Conservation (phyloP, 2,797 vertebrate genomes). For the Amphiprion clarkii region DNA sequence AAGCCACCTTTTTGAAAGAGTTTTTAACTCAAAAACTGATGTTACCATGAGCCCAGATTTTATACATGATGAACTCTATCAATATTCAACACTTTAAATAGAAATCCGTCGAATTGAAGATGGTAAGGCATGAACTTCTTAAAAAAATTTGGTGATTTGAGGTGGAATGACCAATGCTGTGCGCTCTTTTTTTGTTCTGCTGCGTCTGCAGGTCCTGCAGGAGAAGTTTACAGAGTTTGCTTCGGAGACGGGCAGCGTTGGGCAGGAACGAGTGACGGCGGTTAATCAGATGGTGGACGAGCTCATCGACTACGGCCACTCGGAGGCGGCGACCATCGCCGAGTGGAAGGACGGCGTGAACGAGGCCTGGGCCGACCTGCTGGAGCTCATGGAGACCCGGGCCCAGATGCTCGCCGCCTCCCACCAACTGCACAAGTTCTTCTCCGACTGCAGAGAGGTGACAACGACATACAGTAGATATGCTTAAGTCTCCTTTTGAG, state of each 20-base stretch:
- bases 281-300: conserved; percentile 98
- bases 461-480: neutral
- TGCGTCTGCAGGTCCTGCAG: conserved; percentile 85
- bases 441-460: conserved; percentile 92
- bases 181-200: neutral
- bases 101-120: too few species aligned
- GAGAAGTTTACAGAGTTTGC: conserved; percentile 96
- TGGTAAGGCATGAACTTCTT: too few species aligned
- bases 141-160: too few species aligned
- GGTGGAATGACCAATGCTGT: too few species aligned
- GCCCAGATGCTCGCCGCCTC: conserved; percentile 94
- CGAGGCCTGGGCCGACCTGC: conserved; percentile 95
- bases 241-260: conserved; percentile 89
- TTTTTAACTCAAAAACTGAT: too few species aligned
- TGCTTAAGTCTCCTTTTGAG: neutral
- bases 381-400: conserved; percentile 96
- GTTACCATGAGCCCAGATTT: too few species aligned
- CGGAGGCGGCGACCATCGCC: conserved; percentile 93
- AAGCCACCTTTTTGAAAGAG: too few species aligned
- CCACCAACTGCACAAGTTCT: conserved; percentile 95
- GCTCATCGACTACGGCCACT: conserved; percentile 94
- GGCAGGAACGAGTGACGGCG: conserved; percentile 91
- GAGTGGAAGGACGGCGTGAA: conserved; percentile 98
- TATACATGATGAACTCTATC: too few species aligned
- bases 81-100: too few species aligned